Percentiles rank a stretch among this genome's conserved stretches.
Conservation (phyloP, 2,113 vertebrate species). For the Hippocampus mohnikei region DNA sequence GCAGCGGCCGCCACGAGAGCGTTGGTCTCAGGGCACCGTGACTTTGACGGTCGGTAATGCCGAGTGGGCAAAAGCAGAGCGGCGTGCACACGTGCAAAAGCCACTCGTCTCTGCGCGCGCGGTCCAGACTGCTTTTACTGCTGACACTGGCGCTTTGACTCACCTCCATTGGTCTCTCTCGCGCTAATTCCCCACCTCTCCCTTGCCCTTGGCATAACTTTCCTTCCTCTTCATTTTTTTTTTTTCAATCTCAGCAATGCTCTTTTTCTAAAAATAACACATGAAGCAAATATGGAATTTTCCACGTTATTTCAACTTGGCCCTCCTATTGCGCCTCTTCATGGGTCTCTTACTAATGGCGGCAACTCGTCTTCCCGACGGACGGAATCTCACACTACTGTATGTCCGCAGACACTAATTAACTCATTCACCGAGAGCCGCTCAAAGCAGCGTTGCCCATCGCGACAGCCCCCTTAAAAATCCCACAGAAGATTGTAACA, state of each 20-base stretch:
- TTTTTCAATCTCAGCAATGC: slow-evolving; percentile 8
- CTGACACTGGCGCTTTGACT: slow-evolving; percentile 54
- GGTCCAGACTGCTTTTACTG: slow-evolving; percentile 58
- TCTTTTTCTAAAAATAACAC: slow-evolving; percentile 1
- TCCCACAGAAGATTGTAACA: no score
- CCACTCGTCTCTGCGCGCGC: slow-evolving; percentile 41
- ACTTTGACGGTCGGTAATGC: slow-evolving; percentile 69
- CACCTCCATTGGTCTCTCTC: slow-evolving; percentile 26
- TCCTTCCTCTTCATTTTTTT: slow-evolving; percentile 20
- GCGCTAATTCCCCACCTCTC: slow-evolving; percentile 21
- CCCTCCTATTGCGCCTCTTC: neutral
- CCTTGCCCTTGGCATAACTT: slow-evolving; percentile 12
- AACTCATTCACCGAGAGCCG: neutral
- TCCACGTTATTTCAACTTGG: neutral
- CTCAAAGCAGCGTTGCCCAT: no score
- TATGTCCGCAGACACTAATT: neutral
- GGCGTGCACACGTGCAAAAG: slow-evolving; percentile 43
- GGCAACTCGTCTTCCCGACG: neutral
- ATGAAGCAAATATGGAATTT: neutral
- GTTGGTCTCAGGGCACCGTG: slow-evolving; percentile 59
- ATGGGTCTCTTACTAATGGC: neutral
- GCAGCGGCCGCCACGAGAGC: slow-evolving; percentile 29
- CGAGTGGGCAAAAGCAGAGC: slow-evolving; percentile 59
- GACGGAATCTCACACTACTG: neutral
- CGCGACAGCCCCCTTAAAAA: no score